Evolutionary conservation across 2,888 invertebrate genomes (phyloP).

Genomic region (Shargacucullia verbasci): DNA sequence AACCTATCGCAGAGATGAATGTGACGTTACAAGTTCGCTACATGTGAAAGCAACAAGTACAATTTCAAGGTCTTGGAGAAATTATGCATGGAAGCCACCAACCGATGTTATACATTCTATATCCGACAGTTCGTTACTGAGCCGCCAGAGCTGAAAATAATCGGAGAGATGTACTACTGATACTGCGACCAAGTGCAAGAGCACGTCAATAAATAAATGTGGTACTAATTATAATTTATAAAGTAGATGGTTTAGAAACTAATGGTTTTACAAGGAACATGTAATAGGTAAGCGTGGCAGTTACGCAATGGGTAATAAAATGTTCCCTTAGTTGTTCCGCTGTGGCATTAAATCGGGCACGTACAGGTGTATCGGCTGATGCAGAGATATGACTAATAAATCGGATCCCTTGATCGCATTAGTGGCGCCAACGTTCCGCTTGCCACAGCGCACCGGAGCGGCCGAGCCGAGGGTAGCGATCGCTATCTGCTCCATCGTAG

Average conservation of each 20-base stretch:
- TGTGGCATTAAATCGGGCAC: constrained; percentile 72
- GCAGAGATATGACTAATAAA: constrained; percentile 81
- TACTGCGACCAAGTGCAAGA: constrained; percentile 80
- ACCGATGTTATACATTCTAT: constrained; percentile 49
- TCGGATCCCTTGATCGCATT: constrained; percentile 79
- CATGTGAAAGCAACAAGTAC: constrained; percentile 84
- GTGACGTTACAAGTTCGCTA: constrained; percentile 70
- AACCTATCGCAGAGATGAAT: constrained; percentile 70
- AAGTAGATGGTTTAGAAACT: constrained; percentile 66
- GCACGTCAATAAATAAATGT: constrained; percentile 70
- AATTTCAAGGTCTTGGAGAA: constrained; percentile 72
- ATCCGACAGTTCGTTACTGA: constrained; percentile 45
- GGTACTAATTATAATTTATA: constrained; percentile 68
- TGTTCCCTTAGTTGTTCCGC: constrained; percentile 69
- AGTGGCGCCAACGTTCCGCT: constrained; percentile 83
- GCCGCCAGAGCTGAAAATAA: constrained; percentile 67
- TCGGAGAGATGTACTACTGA: constrained; percentile 66
- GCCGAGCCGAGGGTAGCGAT: constrained; percentile 60
- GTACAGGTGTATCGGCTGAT: constrained; percentile 79
- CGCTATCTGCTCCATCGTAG: constrained; percentile 62
- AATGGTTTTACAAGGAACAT: constrained; percentile 68
- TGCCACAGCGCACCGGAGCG: constrained; percentile 54
- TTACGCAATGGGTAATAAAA: constrained; percentile 73
- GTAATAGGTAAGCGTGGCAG: constrained; percentile 68
- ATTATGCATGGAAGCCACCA: constrained; percentile 65